phyloP scores from a whole-genome alignment of 2,888 invertebrate genomes.

The Glomeris marginata region DNA sequence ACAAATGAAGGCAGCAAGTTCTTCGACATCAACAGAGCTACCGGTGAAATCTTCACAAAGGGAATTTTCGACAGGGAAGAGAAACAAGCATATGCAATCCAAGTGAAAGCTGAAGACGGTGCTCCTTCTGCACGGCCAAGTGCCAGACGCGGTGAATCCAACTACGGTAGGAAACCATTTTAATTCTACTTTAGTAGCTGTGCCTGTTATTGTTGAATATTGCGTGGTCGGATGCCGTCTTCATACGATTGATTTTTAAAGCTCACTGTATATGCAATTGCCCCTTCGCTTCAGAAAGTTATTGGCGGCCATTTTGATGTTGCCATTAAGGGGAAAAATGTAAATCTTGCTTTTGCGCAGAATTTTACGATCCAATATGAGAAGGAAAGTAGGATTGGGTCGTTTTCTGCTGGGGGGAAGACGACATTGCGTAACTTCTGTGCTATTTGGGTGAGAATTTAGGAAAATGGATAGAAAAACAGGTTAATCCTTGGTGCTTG shows the following conservation, averaged over 20 bases:
- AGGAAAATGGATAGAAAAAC: too few relatives aligned
- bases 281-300: too few relatives aligned
- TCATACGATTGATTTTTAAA: neutral
- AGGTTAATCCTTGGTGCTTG: too few relatives aligned
- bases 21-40: constrained; percentile 90
- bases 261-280: too few relatives aligned
- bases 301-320: too few relatives aligned
- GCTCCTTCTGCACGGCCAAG: constrained; percentile 92
- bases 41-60: constrained; percentile 90
- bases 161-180: constrained; percentile 54
- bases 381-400: too few relatives aligned
- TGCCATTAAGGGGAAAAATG: too few relatives aligned
- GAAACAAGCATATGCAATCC: constrained; percentile 92
- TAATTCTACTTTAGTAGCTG: neutral
- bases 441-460: too few relatives aligned
- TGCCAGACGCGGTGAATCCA: constrained; percentile 71
- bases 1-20: constrained; percentile 87
- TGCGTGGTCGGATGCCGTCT: neutral
- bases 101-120: constrained; percentile 92
- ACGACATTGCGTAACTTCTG: too few relatives aligned
- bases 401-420: too few relatives aligned
- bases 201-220: neutral
- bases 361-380: too few relatives aligned
- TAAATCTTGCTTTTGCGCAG: too few relatives aligned
- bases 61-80: constrained; percentile 86